Base-by-base conservation (phyloP, 1,140 invertebrate genomes). In the Parapsyche elsis region DNA sequence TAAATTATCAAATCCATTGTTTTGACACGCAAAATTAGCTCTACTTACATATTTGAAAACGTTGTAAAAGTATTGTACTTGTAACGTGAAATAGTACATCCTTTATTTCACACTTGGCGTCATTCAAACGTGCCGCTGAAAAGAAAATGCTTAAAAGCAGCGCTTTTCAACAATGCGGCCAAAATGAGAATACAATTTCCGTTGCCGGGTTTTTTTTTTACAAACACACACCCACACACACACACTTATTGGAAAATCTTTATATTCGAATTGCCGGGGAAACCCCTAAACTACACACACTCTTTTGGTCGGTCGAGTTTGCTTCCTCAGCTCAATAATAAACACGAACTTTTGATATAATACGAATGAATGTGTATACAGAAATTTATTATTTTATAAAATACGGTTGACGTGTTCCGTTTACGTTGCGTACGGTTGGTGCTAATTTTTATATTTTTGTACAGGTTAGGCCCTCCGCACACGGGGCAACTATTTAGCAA, bases 181-280 rank as follows among this genome's bases (percentile, higher is more conserved):
- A 21, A 67, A 67, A 67, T 14, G 64, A 67, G 64, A 67, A 67
- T 67, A 67, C 64, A 67, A 67, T 67, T 67, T 67, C 64, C 64
- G 64, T 23, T 67, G 24, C 64, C 64, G 64, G 59, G 12, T 67
- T 67, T 67, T 67, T 14, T 67, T 67, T 30, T 23, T 67, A 24
- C 21, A 26, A 21, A 9, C 64, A 24, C 64, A 9, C 23, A 10
- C 21, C 26, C 19, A 67, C 59, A 64, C 9, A 67, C 5, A 67
- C 64, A 67, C 9, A 53, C 30, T 4, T 7, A 38, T 1, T 38
- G 30, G 30, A 38, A 38, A 38, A 38, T 38, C 30, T 38, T 38
- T 38, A 38, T 7, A 7, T 38, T 38, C 30, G 30, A 38, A 38
- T 7, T 38, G 2, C 1, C 7, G 30, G 30, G 30, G 30, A 38